phyloP scores from a whole-genome alignment of 2,888 invertebrate genomes.

The Limnephilus marmoratus region DNA sequence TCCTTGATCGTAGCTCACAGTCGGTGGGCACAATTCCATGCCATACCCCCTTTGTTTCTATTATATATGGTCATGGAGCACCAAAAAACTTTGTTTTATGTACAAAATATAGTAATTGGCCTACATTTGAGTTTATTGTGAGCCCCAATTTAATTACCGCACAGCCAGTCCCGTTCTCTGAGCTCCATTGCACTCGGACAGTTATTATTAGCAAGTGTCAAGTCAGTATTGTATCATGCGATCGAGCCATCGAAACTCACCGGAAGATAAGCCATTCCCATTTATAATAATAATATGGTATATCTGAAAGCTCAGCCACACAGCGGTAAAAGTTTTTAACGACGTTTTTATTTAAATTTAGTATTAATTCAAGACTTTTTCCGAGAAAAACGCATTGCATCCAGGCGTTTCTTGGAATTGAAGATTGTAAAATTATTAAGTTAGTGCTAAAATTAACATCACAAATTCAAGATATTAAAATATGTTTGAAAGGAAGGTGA shows the following conservation, averaged over 20 bases:
- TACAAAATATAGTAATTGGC: background rate
- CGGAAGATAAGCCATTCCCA: constrained; percentile 31
- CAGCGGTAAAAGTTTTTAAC: too few relatives aligned
- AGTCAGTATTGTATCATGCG: background rate
- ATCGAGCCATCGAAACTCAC: constrained; percentile 1
- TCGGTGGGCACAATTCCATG: too few relatives aligned
- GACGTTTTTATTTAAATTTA: too few relatives aligned
- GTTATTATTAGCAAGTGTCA: constrained; percentile 2
- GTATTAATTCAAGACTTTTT: background rate
- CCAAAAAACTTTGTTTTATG: background rate
- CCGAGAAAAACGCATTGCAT: background rate
- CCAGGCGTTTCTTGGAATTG: background rate
- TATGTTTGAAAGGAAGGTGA: background rate
- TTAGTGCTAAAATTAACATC: background rate
- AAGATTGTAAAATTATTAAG: background rate
- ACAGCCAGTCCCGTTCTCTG: background rate
- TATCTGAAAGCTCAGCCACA: background rate
- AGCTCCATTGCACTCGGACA: background rate
- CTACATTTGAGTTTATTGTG: background rate
- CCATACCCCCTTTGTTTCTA: too few relatives aligned
- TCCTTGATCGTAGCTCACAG: too few relatives aligned
- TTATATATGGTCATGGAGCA: background rate
- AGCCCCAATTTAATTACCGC: background rate
- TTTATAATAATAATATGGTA: background rate
- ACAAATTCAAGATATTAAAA: background rate